A percentile compares a stretch with the other conserved stretches of the same genome.
These are phyloP conservation scores for Epirrhoe alternata DNA, from an alignment of 2,888 invertebrate genomes.

Conservation along the genomic window DNA sequence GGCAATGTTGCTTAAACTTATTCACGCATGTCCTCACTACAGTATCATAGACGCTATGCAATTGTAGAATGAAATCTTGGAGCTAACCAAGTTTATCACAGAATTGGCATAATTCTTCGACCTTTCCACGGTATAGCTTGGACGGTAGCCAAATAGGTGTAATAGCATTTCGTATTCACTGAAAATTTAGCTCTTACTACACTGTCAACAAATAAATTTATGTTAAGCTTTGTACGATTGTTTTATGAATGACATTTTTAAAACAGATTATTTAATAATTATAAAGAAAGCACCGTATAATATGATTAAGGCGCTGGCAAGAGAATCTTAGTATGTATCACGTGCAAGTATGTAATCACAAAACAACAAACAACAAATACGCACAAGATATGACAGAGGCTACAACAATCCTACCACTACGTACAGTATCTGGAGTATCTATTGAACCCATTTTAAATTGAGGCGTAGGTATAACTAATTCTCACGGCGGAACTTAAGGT, in stretches of 20 bases:
- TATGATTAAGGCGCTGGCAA: too few relatives aligned
- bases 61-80: slow-evolving; percentile 30
- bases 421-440: too few relatives aligned
- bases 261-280: too few relatives aligned
- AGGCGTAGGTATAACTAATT: slow-evolving; percentile 23
- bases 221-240: background rate
- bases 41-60: slow-evolving; percentile 19
- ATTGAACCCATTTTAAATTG: slow-evolving; percentile 18
- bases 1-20: slow-evolving; percentile 68
- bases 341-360: too few relatives aligned
- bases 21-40: slow-evolving; percentile 58
- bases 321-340: too few relatives aligned
- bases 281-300: too few relatives aligned
- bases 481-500: slow-evolving; percentile 39
- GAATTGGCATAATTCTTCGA: slow-evolving; percentile 32
- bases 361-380: too few relatives aligned
- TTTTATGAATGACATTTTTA: too few relatives aligned
- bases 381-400: too few relatives aligned
- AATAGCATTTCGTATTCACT: slow-evolving; percentile 29
- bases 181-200: slow-evolving; percentile 7
- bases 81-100: slow-evolving; percentile 23
- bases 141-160: slow-evolving; percentile 32
- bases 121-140: slow-evolving; percentile 35
- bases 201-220: background rate
- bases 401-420: too few relatives aligned